Evolutionary conservation across 2,797 vertebrate species (phyloP).

Genomic region (Sebastes reedi): DNA sequence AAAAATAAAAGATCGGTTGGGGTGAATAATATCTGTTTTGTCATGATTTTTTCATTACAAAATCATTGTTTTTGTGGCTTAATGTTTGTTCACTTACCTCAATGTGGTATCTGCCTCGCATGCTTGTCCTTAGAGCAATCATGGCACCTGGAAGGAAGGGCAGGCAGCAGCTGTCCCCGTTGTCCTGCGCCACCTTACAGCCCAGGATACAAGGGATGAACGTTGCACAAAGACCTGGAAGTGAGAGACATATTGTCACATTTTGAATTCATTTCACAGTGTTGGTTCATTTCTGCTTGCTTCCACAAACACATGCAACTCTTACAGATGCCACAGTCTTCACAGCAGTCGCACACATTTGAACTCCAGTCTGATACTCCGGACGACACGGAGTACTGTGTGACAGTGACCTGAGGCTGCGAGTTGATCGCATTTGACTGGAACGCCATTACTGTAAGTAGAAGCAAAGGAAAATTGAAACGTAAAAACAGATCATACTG

Average conservation of each 20-base stretch:
- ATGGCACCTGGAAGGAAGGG: conserved; percentile 81
- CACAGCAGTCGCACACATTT: conserved; percentile 81
- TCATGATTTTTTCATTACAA: neutral
- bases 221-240: conserved; percentile 80
- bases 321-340: conserved; percentile 84
- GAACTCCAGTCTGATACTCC: conserved; percentile 76
- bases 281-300: neutral
- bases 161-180: conserved; percentile 81
- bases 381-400: conserved; percentile 66
- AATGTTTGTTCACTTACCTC: conserved; percentile 61
- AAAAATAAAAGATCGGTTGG: neutral
- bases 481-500: neutral
- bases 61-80: neutral
- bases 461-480: neutral
- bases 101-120: conserved; percentile 80
- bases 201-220: conserved; percentile 84
- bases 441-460: conserved; percentile 74
- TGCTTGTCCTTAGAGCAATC: conserved; percentile 82
- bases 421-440: conserved; percentile 76
- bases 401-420: conserved; percentile 77
- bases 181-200: conserved; percentile 82
- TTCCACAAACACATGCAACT: neutral
- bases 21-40: neutral
- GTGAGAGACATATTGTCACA: neutral
- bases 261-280: neutral